A percentile compares a stretch with the other conserved stretches of the same genome.
Evolutionary conservation across 2,888 invertebrate species (phyloP).

Genomic region (Lampropteryx suffumata): DNA sequence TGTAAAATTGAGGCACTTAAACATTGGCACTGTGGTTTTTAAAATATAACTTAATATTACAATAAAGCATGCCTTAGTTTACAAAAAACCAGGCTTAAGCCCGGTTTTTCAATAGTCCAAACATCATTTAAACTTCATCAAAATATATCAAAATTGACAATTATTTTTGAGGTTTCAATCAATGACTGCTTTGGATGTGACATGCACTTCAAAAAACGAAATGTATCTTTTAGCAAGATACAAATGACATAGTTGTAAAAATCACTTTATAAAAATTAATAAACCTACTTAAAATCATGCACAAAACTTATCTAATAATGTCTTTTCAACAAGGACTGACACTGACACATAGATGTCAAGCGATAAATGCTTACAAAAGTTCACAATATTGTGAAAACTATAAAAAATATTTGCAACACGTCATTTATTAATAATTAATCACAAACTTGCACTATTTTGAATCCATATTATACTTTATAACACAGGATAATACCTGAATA

Average conservation of each 20-base stretch:
- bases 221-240: no score
- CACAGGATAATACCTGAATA: no score
- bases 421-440: neutral
- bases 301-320: slow-evolving; percentile 3
- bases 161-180: no score
- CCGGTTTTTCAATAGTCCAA: no score
- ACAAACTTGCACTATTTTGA: neutral
- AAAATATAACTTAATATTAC: neutral
- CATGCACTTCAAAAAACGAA: no score
- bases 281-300: neutral
- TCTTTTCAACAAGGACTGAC: slow-evolving; percentile 13
- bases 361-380: slow-evolving; percentile 4
- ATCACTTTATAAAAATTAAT: neutral
- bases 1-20: slow-evolving; percentile 37
- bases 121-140: no score
- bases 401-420: slow-evolving; percentile 1
- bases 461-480: neutral
- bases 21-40: slow-evolving; percentile 34
- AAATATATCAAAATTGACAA: no score
- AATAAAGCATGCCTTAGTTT: neutral
- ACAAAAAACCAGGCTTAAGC: no score
- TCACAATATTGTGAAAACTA: slow-evolving; percentile 1
- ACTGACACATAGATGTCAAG: slow-evolving; percentile 11
- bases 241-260: no score
- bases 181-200: no score